Conservation (phyloP, 2,797 vertebrate species). For the Anas bahamensis region DNA sequence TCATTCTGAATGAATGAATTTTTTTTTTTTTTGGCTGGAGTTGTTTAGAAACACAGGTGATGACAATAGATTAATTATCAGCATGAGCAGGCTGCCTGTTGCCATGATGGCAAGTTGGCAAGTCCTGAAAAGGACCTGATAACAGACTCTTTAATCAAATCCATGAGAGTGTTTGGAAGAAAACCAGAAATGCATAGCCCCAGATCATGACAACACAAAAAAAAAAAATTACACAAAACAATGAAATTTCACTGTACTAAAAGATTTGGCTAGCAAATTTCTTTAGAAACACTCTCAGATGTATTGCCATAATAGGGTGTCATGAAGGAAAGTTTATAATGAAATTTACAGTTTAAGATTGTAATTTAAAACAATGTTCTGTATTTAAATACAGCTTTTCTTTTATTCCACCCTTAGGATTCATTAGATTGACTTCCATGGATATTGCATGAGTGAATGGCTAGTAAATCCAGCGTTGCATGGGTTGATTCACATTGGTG, state of each 20-base stretch:
- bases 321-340: not conserved
- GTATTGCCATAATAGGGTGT: not conserved
- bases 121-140: not conserved
- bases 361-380: not conserved
- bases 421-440: not conserved
- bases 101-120: not conserved
- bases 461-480: not conserved
- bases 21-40: not conserved
- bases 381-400: not conserved
- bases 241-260: slow-evolving; percentile 3
- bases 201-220: not conserved
- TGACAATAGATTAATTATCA: slow-evolving; percentile 19
- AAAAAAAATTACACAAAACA: not conserved
- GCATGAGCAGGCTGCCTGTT: not conserved
- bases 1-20: not conserved
- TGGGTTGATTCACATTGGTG: not conserved
- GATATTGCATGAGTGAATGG: not conserved
- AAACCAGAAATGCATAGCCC: not conserved
- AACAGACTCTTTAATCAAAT: slow-evolving; percentile 12
- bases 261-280: not conserved
- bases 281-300: not conserved
- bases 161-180: not conserved
- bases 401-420: not conserved
- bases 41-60: slow-evolving; percentile 13
- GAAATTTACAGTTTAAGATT: not conserved